Evolutionary conservation across 2,888 invertebrate species (phyloP).

Genomic region (Melanostoma mellinum): DNA sequence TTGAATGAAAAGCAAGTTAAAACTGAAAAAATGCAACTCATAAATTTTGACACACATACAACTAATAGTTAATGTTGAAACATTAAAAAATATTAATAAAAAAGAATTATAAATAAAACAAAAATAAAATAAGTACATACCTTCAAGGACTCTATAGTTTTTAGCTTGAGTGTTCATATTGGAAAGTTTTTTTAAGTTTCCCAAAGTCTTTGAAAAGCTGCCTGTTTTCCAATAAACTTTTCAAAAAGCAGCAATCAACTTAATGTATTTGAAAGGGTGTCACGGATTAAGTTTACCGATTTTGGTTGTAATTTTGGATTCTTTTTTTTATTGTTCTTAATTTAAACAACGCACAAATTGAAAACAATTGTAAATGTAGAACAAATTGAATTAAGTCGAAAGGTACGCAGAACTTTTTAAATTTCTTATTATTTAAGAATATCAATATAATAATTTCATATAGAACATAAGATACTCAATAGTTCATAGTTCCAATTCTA

Average conservation of each 20-base stretch:
- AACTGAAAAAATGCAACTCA: too few species aligned
- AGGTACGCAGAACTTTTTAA: constrained; percentile 68
- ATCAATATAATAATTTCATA: constrained; percentile 65
- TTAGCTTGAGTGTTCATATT: constrained; percentile 82
- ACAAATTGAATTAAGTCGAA: constrained; percentile 67
- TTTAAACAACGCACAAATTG: constrained; percentile 62
- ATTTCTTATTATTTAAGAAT: constrained; percentile 62
- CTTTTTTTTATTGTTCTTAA: constrained; percentile 20
- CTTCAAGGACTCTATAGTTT: constrained; percentile 81
- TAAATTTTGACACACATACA: too few species aligned
- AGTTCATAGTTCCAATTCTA: constrained; percentile 45
- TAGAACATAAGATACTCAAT: constrained; percentile 35
- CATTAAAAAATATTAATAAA: too few species aligned
- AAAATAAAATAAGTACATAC: constrained; percentile 74
- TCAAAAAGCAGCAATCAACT: too few species aligned
- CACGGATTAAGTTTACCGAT: constrained; percentile 16
- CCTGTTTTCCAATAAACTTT: constrained; percentile 80
- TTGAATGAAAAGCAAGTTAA: too few species aligned
- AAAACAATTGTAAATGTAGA: constrained; percentile 55
- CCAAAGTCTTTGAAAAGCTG: constrained; percentile 68
- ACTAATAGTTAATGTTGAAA: too few species aligned
- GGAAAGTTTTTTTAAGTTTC: constrained; percentile 48
- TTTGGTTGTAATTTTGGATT: constrained; percentile 38
- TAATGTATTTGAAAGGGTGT: too few species aligned
- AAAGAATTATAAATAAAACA: not conserved